phyloP scores from a whole-genome alignment of 1,140 invertebrate species.

The Drosophila ambigua region DNA sequence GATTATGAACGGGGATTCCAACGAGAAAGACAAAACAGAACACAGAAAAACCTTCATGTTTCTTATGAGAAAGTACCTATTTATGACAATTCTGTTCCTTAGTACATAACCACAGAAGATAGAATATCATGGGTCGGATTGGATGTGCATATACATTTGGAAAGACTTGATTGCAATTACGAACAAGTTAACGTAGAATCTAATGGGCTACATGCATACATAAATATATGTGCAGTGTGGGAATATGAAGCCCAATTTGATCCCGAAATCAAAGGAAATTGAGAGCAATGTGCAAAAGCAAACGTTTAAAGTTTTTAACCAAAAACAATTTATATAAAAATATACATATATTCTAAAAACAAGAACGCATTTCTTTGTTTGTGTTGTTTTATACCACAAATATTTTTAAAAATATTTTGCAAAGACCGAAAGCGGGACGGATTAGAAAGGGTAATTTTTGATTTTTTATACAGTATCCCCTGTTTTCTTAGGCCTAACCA shows the following conservation, averaged over 20 bases:
- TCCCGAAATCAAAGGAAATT: constrained; percentile 17
- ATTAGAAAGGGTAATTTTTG: constrained; percentile 7
- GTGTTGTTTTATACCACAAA: constrained; percentile 45
- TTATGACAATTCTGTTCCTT: constrained; percentile 46
- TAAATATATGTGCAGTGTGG: not conserved
- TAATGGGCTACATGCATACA: constrained; percentile 4
- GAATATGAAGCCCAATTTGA: constrained; percentile 11
- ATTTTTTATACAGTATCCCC: constrained; percentile 29
- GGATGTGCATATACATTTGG: constrained; percentile 7
- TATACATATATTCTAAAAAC: constrained; percentile 47
- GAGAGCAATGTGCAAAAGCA: constrained; percentile 60
- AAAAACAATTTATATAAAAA: constrained; percentile 57
- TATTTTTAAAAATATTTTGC: constrained; percentile 53
- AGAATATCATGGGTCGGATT: constrained; percentile 23
- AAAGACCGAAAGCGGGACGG: not conserved
- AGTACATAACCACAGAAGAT: constrained; percentile 6
- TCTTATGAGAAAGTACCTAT: constrained; percentile 52
- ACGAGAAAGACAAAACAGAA: not conserved
- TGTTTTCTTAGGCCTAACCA: constrained; percentile 44
- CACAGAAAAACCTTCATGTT: constrained; percentile 33
- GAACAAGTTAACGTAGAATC: constrained; percentile 51
- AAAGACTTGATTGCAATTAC: constrained; percentile 51
- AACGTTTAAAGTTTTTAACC: constrained; percentile 47
- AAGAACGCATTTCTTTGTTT: constrained; percentile 26
- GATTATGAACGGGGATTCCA: not conserved